A percentile compares a stretch with the other conserved stretches of the same genome.
Conservation (phyloP, 1,140 invertebrate species). For the Neelides sp. region DNA sequence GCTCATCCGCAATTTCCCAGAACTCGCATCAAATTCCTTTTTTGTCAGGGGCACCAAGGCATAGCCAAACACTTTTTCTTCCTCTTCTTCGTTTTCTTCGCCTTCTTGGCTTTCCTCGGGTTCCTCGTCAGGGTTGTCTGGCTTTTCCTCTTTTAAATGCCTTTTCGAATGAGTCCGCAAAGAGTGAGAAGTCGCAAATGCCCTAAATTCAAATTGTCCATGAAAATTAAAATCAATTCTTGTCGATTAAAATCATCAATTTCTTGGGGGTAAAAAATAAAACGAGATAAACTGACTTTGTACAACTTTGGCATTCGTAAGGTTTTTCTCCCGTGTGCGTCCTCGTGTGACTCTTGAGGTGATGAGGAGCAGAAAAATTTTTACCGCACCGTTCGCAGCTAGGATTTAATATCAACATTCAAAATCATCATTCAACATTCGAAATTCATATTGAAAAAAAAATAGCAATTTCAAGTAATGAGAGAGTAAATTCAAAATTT, state of each 20-base stretch:
- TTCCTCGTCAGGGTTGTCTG: slow-evolving; percentile 5
- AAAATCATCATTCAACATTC: not conserved
- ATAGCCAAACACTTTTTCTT: slow-evolving; percentile 16
- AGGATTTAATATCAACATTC: not conserved
- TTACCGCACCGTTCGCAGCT: slow-evolving; percentile 50
- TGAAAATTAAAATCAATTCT: too few species aligned
- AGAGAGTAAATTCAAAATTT: slow-evolving; percentile 1
- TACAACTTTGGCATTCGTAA: slow-evolving; percentile 54
- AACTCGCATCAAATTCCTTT: slow-evolving; percentile 13
- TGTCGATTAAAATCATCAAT: too few species aligned
- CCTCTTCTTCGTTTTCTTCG: slow-evolving; percentile 25
- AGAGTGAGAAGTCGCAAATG: slow-evolving; percentile 67
- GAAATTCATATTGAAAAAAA: slow-evolving; percentile 26
- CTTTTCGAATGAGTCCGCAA: slow-evolving; percentile 68
- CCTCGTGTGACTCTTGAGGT: slow-evolving; percentile 71
- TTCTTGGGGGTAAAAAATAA: too few species aligned
- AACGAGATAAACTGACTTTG: too few species aligned
- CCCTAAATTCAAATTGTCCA: too few species aligned
- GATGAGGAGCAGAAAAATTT: slow-evolving; percentile 79
- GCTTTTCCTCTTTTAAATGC: slow-evolving; percentile 31
- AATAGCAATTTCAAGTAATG: slow-evolving; percentile 10
- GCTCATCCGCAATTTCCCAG: too few species aligned
- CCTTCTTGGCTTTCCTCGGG: slow-evolving; percentile 6
- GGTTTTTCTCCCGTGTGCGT: slow-evolving; percentile 64
- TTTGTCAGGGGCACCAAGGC: slow-evolving; percentile 21